A percentile compares a stretch with the other conserved stretches of the same genome.
Evolutionary conservation across 2,113 vertebrate species (phyloP).

Genomic region (Engystomops pustulosus): DNA sequence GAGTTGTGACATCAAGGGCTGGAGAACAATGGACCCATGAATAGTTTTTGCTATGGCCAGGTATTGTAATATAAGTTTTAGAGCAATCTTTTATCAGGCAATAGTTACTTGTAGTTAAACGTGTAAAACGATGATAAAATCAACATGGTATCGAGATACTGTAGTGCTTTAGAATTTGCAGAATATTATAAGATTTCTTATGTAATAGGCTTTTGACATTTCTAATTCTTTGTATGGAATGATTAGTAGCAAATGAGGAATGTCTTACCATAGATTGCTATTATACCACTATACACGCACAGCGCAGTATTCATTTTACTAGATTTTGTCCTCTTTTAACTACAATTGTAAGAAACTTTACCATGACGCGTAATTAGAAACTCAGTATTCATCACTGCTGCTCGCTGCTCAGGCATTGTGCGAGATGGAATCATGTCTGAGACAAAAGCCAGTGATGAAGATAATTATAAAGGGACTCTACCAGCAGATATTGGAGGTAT

Average conservation of each 20-base stretch:
- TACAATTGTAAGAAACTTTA: conserved; percentile 22
- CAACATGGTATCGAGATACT: neutral
- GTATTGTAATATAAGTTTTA: too few relatives aligned
- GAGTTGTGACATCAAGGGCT: too few relatives aligned
- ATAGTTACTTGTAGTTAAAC: neutral
- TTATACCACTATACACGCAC: neutral
- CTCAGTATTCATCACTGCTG: conserved; percentile 23
- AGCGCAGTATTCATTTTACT: conserved; percentile 1
- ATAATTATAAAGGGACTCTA: conserved; percentile 45
- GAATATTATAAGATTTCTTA: neutral
- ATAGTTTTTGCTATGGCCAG: too few relatives aligned
- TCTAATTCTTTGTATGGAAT: neutral
- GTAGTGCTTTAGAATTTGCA: neutral
- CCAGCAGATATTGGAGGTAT: conserved; percentile 28
- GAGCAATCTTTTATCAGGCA: too few relatives aligned
- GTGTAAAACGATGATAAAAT: neutral
- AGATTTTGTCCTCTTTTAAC: conserved; percentile 13
- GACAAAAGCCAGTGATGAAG: conserved; percentile 51
- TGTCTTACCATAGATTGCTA: neutral
- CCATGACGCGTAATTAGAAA: conserved; percentile 31
- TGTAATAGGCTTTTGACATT: neutral
- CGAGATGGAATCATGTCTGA: conserved; percentile 29
- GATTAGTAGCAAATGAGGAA: neutral
- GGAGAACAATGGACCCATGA: too few relatives aligned
- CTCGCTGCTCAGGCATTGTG: conserved; percentile 31